These are phyloP conservation scores for Drosophila stalkeri DNA, from an alignment of 2,888 invertebrate species.

Conservation along the genomic window DNA sequence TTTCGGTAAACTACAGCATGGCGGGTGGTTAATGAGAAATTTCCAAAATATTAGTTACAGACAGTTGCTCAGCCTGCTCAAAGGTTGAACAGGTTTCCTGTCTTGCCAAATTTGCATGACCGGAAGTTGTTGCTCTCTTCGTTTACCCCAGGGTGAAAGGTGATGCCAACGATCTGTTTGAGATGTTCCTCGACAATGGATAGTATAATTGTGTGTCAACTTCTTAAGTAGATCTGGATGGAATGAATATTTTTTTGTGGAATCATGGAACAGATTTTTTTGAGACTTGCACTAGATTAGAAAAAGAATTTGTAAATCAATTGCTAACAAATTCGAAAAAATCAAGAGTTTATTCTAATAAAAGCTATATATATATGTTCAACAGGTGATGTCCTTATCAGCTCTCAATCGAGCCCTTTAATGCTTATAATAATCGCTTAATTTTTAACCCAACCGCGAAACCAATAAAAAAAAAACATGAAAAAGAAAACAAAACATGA, in stretches of 20 bases:
- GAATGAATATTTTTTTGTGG: not conserved
- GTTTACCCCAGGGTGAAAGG: constrained; percentile 48
- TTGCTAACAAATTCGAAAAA: not conserved
- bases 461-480: constrained; percentile 18
- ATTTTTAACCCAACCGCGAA: constrained; percentile 27
- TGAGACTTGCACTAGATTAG: too few relatives aligned
- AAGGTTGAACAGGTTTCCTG: constrained; percentile 52
- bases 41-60: constrained; percentile 61
- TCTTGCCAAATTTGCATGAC: constrained; percentile 66
- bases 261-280: not conserved
- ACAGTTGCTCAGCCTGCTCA: constrained; percentile 32
- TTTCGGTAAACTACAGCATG: constrained; percentile 61
- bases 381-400: too few relatives aligned
- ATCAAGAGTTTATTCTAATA: not conserved
- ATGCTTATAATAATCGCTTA: constrained; percentile 26
- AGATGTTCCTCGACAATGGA: constrained; percentile 30
- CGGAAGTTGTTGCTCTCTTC: constrained; percentile 61
- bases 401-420: constrained; percentile 23
- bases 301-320: not conserved
- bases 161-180: constrained; percentile 57
- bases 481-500: constrained; percentile 25
- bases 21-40: constrained; percentile 61
- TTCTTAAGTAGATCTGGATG: constrained; percentile 6
- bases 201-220: constrained; percentile 48
- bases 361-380: not conserved